Base-by-base conservation (phyloP, 2,113 vertebrate genomes). In the Pelecanoides urinatrix region DNA sequence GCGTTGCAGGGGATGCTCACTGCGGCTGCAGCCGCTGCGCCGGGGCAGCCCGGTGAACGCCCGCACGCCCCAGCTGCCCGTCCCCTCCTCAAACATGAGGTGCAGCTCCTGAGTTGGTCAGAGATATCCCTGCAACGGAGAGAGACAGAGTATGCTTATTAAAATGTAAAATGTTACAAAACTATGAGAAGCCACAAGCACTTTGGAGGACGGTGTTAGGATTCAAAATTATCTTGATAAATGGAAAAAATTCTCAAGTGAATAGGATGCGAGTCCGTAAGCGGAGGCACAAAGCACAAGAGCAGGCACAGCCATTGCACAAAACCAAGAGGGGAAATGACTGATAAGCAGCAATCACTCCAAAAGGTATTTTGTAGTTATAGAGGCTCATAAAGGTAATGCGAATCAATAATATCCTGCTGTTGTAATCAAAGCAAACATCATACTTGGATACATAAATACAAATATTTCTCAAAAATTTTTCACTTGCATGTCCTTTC, bases 391-490 rank as follows among this genome's bases (percentile, higher is more conserved):
- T 19, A 89, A 84, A 88, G n/a, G 18, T 73, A 52, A 83, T 13
- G 26, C 2, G 1, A 84, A 71, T 70, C 50, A 36, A 49, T 77
- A 91, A 86, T 34, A 92, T 34, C 38, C 68, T 86, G 32, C 50
- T 45, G 29, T 55, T 91, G 25, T 26, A 92, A 66, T 81, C 56
- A 66, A 72, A 77, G 83, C 19, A 91, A 91, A 47, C 18, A 47
- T 62, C 55, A 25, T 59, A 59, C 20, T 71, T 50, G 26, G 47
- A 71, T 84, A 61, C 14, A 38, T 42, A 96, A 83, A n/a, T 18
- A 91, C 36, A 80, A 90, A 50, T 83, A 86, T 70, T 86, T 94
- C 71, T 95, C 66, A n/a, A 73, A 79, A 83, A n/a, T 19, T 50
- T 90, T 95, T 88, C 61, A 10, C 53, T 92, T 83, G 10, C 22